Base-by-base conservation (phyloP, 2,888 invertebrate genomes). In the Yponomeuta malinellus region DNA sequence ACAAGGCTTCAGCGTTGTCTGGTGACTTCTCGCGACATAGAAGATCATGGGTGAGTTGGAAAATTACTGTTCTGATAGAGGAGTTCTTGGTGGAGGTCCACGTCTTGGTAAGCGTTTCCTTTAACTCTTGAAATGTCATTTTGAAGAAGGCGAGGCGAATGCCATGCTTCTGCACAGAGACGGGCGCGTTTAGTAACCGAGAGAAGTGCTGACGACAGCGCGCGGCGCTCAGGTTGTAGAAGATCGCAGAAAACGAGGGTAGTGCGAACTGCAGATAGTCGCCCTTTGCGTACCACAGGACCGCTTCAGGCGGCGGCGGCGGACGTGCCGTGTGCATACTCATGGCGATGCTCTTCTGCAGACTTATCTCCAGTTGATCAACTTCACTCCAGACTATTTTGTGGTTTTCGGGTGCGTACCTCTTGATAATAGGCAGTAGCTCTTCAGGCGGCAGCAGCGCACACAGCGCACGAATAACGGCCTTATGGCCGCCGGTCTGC, bases 161-260 rank as follows among this genome's bases (percentile, higher is more conserved):
- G 0, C 84, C 86, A 74, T 88, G 87, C 74, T 89, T 89, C 74
- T 88, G 88, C 59, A 89, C 72, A 6, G 88, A 88, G 2, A 88
- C 87, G 10, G 83, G 85, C 4, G 83, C 76, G 68, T 83, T 73
- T 10, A 86, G 72, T 70, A 89, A 73, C 72, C 81, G 79, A 3
- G 79, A 78, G 65, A 88, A 77, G 73, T 80, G 77, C 71, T 78
- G 75, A 64, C 74, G 76, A 69, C 79, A 79, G 63, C 77, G 71
- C 15, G 71, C 68, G n/a, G 73, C 64, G 72, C 77, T 83, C 74
- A 87, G 73, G 73, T 88, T 87, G 73, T 85, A 81, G 75, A 82
- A 83, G 74, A 89, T 82, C 4, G 88, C 81, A 48, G 79, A 76
- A 59, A 89, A 75, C 10, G 89, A 85, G 2, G 88, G 87, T 29